Percentiles rank a stretch among this genome's conserved stretches.
Evolutionary conservation across 2,797 vertebrate genomes (phyloP).

Genomic region (Phrynocephalus vlangalii): DNA sequence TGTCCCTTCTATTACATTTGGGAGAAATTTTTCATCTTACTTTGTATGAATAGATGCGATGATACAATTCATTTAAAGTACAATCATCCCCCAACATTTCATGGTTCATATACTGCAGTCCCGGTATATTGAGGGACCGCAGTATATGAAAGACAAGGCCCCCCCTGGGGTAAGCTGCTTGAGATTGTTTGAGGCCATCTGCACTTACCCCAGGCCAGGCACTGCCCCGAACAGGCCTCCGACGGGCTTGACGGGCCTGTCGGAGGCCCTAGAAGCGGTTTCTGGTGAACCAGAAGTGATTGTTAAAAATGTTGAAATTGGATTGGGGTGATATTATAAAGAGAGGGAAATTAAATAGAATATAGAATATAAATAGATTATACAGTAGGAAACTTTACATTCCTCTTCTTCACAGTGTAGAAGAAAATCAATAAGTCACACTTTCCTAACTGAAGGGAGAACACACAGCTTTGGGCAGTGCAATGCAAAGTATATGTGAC

Average conservation of each 20-base stretch:
- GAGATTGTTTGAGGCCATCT: too few species aligned
- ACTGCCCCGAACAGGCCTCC: too few species aligned
- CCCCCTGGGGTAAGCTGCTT: too few species aligned
- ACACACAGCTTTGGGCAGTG: not conserved
- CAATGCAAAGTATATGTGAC: not conserved
- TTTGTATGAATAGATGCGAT: not conserved
- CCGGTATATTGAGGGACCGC: too few species aligned
- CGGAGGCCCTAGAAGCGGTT: too few species aligned
- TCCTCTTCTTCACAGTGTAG: not conserved
- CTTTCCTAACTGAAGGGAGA: constrained; percentile 1
- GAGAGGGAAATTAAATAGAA: not conserved
- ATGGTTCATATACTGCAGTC: too few species aligned
- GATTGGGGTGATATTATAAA: not conserved
- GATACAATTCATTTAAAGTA: constrained; percentile 1
- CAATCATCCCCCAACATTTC: not conserved
- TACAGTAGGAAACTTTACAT: not conserved
- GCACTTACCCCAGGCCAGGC: too few species aligned
- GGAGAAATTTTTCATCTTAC: not conserved
- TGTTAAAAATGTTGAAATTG: not conserved
- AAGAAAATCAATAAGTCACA: not conserved
- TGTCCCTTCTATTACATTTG: not conserved
- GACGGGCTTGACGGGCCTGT: too few species aligned
- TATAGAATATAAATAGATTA: not conserved
- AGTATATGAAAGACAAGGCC: too few species aligned
- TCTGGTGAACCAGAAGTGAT: not conserved